Conservation (phyloP, 2,113 vertebrate species). For the Coturnix japonica region DNA sequence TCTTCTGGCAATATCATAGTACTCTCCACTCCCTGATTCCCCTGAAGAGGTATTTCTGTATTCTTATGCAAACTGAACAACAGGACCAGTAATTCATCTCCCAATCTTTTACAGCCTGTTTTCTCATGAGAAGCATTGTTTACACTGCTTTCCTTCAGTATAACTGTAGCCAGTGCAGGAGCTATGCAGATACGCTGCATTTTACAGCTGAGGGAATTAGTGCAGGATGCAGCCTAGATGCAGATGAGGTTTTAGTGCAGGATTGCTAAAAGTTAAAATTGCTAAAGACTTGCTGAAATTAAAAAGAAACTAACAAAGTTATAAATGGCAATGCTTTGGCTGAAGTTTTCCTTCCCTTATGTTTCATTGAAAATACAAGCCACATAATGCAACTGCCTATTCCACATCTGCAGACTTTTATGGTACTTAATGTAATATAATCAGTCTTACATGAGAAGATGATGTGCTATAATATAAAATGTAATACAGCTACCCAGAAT, state of each 20-base stretch:
- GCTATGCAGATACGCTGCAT: not conserved
- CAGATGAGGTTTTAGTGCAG: not conserved
- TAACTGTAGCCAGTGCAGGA: not conserved
- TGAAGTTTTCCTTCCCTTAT: not conserved
- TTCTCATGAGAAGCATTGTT: not conserved
- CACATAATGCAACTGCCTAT: not conserved
- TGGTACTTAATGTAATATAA: not conserved
- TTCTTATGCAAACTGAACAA: not conserved
- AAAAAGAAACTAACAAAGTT: not conserved
- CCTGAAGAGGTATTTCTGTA: not conserved
- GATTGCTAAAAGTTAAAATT: not conserved
- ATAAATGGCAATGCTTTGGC: not conserved
- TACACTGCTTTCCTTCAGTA: not conserved
- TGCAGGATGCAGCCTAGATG: too few species aligned
- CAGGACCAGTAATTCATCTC: not conserved
- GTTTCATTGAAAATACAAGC: not conserved
- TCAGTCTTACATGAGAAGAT: not conserved
- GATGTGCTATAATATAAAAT: not conserved
- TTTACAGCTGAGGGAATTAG: not conserved
- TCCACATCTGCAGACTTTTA: not conserved
- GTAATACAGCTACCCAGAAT: not conserved
- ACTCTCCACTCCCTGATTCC: not conserved
- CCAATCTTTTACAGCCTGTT: not conserved
- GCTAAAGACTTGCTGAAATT: not conserved
- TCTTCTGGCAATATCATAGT: not conserved